phyloP scores from a whole-genome alignment of 2,797 vertebrate species.

The Pyrocephalus nanus region DNA sequence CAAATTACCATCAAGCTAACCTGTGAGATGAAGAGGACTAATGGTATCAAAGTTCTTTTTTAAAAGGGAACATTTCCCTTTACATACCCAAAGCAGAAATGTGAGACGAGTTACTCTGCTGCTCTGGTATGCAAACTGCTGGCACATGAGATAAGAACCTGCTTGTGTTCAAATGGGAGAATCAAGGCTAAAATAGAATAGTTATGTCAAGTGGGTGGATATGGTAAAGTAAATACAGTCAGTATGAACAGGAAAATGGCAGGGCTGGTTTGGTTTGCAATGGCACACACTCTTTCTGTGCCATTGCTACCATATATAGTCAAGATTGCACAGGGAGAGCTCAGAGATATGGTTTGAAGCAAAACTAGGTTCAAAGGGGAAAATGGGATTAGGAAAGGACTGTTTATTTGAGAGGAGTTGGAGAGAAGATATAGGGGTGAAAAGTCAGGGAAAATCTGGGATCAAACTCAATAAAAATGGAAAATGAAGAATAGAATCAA shows the following conservation, averaged over 20 bases:
- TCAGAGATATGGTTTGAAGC: background rate
- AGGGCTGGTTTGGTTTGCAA: background rate
- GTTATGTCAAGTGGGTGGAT: background rate
- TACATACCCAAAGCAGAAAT: background rate
- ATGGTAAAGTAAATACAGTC: background rate
- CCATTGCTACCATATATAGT: background rate
- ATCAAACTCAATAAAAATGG: background rate
- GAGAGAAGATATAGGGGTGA: background rate
- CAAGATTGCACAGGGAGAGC: background rate
- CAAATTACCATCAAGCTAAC: background rate
- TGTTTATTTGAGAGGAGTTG: background rate
- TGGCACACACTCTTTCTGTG: accelerated
- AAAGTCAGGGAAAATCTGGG: background rate
- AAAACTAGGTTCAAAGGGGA: background rate
- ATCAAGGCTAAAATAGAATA: background rate
- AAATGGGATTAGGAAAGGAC: background rate
- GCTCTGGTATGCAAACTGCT: background rate
- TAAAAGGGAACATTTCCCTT: background rate
- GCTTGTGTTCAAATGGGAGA: background rate
- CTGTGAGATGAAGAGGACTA: background rate
- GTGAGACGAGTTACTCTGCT: background rate
- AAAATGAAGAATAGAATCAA: background rate
- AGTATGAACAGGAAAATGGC: background rate
- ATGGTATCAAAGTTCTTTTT: background rate
- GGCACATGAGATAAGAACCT: background rate